phyloP scores from a whole-genome alignment of 2,888 invertebrate species.

The Panorpa germanica region DNA sequence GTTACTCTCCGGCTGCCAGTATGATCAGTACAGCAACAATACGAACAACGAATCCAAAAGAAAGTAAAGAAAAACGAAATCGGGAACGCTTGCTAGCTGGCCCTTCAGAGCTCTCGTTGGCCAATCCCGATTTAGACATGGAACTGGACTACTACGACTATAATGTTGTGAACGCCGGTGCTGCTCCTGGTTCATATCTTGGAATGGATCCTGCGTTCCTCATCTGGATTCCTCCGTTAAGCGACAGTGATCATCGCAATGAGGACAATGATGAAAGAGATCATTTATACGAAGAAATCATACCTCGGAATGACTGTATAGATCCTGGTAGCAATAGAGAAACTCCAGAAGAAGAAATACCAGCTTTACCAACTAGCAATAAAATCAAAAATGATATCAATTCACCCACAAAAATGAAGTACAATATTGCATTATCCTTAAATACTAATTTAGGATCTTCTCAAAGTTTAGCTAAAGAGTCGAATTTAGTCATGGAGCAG shows the following conservation, averaged over 20 bases:
- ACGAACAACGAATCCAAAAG: slow-evolving; percentile 46
- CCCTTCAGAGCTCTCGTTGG: slow-evolving; percentile 60
- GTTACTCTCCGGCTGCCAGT: slow-evolving; percentile 51
- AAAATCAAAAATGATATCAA: slow-evolving; percentile 8
- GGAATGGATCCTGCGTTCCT: slow-evolving; percentile 81
- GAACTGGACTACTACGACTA: slow-evolving; percentile 81
- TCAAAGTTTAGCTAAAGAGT: slow-evolving; percentile 2
- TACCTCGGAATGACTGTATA: slow-evolving; percentile 27
- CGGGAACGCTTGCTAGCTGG: slow-evolving; percentile 43
- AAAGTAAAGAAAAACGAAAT: slow-evolving; percentile 62
- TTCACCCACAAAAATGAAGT: slow-evolving; percentile 8
- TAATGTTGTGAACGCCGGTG: slow-evolving; percentile 66
- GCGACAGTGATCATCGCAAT: slow-evolving; percentile 45
- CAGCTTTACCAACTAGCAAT: slow-evolving; percentile 29
- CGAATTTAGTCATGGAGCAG: slow-evolving; percentile 4
- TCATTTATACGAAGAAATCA: slow-evolving; percentile 24
- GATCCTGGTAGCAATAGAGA: slow-evolving; percentile 48
- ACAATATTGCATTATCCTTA: slow-evolving; percentile 7
- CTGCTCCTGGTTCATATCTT: slow-evolving; percentile 69
- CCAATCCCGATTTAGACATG: slow-evolving; percentile 51
- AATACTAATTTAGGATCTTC: not conserved
- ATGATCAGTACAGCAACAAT: slow-evolving; percentile 45
- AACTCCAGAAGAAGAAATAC: slow-evolving; percentile 37
- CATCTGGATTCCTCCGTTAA: slow-evolving; percentile 72
- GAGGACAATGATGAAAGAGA: slow-evolving; percentile 18